phyloP scores from a whole-genome alignment of 1,140 invertebrate species.

The Octopus bimaculoides region DNA sequence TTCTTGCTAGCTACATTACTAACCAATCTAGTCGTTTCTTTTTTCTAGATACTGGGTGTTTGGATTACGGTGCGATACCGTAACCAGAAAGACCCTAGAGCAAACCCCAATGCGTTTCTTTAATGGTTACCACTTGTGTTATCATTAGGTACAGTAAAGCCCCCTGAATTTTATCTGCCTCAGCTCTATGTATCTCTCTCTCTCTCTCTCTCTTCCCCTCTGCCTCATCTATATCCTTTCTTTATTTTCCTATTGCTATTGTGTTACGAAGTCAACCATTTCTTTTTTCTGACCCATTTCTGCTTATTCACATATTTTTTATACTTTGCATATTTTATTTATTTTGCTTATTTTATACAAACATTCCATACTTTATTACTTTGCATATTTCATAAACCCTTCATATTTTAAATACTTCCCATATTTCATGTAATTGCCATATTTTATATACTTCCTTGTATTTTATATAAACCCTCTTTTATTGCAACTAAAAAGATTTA shows the following conservation, averaged over 20 bases:
- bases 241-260: neutral
- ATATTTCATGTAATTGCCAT: no score
- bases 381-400: no score
- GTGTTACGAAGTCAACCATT: neutral
- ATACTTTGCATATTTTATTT: conserved; percentile 12
- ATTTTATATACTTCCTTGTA: no score
- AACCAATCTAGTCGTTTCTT: neutral
- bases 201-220: neutral
- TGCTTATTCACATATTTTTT: neutral
- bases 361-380: neutral
- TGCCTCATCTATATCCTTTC: neutral
- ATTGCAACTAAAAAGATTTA: no score
- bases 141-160: neutral
- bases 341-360: conserved; percentile 12
- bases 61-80: conserved; percentile 95
- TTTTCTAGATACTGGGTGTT: conserved; percentile 87
- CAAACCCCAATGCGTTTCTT: conserved; percentile 94
- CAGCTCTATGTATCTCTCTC: neutral
- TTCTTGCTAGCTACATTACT: neutral
- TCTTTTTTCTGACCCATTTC: conserved; percentile 8
- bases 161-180: neutral
- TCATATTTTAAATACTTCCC: no score
- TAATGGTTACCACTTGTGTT: conserved; percentile 59
- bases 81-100: conserved; percentile 94
- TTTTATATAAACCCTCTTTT: no score